Conservation (phyloP, 1,140 invertebrate species). For the Branchinecta lindahli region DNA sequence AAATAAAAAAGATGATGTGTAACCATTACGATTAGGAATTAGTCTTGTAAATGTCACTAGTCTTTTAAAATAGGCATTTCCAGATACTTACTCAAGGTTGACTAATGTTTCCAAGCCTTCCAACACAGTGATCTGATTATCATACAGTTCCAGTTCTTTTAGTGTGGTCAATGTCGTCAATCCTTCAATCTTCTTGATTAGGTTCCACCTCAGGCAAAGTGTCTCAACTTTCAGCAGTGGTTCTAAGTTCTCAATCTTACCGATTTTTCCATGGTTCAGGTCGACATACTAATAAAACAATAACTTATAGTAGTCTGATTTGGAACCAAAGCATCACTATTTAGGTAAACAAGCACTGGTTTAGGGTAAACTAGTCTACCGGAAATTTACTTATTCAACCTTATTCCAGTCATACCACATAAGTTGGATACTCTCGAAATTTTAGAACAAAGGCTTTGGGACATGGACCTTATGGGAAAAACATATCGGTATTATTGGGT, state of each 20-base stretch:
- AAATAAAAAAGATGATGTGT: too few species aligned
- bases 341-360: neutral
- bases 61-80: neutral
- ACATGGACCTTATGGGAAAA: too few species aligned
- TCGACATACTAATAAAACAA: slow-evolving; percentile 44
- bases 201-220: slow-evolving; percentile 79
- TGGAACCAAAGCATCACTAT: slow-evolving; percentile 18
- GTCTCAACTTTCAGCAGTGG: slow-evolving; percentile 53
- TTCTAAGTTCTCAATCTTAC: slow-evolving; percentile 65
- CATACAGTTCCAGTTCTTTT: slow-evolving; percentile 81
- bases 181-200: slow-evolving; percentile 88
- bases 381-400: slow-evolving; percentile 5
- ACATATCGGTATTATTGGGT: too few species aligned
- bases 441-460: too few species aligned
- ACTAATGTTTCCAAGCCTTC: slow-evolving; percentile 71
- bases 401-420: neutral
- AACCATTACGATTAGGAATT: too few species aligned
- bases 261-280: slow-evolving; percentile 70
- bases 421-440: slow-evolving; percentile 18
- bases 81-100: slow-evolving; percentile 72
- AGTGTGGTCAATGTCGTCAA: slow-evolving; percentile 53
- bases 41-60: too few species aligned
- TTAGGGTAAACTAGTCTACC: neutral
- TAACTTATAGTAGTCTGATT: slow-evolving; percentile 18
- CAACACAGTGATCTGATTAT: slow-evolving; percentile 83